phyloP scores from a whole-genome alignment of 2,113 vertebrate genomes.

The Spermophilus dauricus region DNA sequence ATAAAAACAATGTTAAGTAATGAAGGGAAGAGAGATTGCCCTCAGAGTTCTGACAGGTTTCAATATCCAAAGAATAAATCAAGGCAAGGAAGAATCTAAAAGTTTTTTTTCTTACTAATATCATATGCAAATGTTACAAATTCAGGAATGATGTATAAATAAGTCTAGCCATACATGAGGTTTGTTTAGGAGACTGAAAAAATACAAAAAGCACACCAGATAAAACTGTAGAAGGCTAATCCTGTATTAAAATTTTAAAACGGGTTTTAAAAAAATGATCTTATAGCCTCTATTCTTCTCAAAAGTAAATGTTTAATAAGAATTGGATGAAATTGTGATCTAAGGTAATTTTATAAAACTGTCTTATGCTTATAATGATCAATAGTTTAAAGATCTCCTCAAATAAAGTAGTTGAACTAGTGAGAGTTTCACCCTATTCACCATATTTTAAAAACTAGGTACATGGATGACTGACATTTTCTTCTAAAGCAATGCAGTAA shows the following conservation, averaged over 20 bases:
- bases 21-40: background rate
- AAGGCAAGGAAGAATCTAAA: background rate
- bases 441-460: background rate
- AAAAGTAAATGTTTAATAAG: conserved; percentile 26
- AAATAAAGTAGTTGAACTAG: conserved; percentile 42
- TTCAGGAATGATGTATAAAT: background rate
- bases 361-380: conserved; percentile 11
- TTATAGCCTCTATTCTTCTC: background rate
- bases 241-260: background rate
- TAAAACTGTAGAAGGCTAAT: background rate
- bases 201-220: background rate
- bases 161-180: background rate
- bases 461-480: background rate
- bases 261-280: background rate
- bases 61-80: background rate
- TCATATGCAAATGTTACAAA: background rate
- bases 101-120: background rate
- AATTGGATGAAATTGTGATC: background rate
- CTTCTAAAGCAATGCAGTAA: background rate
- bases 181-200: background rate
- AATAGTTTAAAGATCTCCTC: conserved; percentile 22
- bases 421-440: background rate
- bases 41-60: conserved; percentile 37
- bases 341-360: background rate
- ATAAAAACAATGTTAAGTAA: background rate